Evolutionary conservation across 2,797 vertebrate species (phyloP).

Genomic region (Semotilus atromaculatus): DNA sequence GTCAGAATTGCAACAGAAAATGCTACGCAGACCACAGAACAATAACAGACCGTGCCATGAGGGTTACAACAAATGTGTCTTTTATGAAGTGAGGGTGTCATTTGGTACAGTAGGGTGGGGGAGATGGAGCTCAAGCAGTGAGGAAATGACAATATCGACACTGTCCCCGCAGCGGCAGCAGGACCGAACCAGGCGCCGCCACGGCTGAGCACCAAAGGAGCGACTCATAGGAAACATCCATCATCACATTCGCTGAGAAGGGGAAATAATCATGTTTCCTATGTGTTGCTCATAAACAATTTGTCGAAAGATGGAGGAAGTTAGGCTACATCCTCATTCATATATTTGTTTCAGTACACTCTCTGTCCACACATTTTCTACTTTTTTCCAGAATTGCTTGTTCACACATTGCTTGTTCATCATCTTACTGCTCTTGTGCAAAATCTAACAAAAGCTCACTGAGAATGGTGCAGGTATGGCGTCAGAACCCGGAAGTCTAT

Average conservation of each 20-base stretch:
- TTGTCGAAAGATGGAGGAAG: constrained; percentile 7
- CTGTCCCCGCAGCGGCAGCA: constrained; percentile 57
- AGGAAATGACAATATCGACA: constrained; percentile 68
- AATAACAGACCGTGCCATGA: constrained; percentile 72
- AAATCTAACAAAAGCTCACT: neutral
- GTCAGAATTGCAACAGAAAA: constrained; percentile 81
- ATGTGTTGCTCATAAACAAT: constrained; percentile 27
- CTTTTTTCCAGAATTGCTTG: neutral
- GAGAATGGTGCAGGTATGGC: too few species aligned
- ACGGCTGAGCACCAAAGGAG: constrained; percentile 41
- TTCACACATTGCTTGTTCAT: neutral
- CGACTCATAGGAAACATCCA: constrained; percentile 37
- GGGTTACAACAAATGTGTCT: constrained; percentile 75
- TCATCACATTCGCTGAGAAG: constrained; percentile 23
- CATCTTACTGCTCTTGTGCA: neutral
- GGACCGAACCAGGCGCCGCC: constrained; percentile 62
- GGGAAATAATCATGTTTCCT: constrained; percentile 41
- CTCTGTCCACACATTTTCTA: neutral
- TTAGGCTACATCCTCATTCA: neutral
- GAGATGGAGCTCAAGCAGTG: constrained; percentile 55
- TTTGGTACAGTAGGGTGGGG: constrained; percentile 54
- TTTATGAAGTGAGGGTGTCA: constrained; percentile 71
- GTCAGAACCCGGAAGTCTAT: too few species aligned
- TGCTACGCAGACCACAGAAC: constrained; percentile 76
- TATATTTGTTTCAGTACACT: neutral